These are phyloP conservation scores for Synanthedon vespiformis DNA, from an alignment of 2,888 invertebrate species.

Conservation along the genomic window DNA sequence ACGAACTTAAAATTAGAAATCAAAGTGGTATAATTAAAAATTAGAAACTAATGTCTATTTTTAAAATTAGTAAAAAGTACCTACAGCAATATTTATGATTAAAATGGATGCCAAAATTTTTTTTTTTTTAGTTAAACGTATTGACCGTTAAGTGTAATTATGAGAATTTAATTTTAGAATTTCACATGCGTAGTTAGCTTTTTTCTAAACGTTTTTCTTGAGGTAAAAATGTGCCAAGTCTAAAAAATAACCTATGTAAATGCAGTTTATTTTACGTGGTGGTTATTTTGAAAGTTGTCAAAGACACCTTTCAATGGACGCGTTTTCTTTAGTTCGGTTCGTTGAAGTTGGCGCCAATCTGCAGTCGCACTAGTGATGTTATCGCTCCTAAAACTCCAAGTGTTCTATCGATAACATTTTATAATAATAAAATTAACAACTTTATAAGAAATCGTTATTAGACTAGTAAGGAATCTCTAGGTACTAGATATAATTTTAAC, in stretches of 20 bases:
- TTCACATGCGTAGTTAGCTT: constrained; percentile 8
- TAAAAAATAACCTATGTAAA: constrained; percentile 25
- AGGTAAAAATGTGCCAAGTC: constrained; percentile 27
- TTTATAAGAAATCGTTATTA: too few relatives aligned
- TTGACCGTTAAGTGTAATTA: background rate
- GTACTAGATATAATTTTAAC: too few relatives aligned
- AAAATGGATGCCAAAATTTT: background rate
- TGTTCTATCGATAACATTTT: too few relatives aligned
- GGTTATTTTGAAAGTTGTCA: constrained; percentile 21
- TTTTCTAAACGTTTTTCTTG: constrained; percentile 2
- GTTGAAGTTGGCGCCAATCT: constrained; percentile 47
- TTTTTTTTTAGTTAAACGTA: background rate
- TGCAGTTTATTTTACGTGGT: constrained; percentile 17
- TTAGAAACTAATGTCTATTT: background rate
- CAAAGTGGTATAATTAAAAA: too few relatives aligned
- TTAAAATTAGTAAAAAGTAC: background rate
- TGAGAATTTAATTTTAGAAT: background rate
- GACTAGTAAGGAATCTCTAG: too few relatives aligned
- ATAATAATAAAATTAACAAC: too few relatives aligned
- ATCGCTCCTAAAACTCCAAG: too few relatives aligned
- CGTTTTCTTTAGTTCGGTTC: constrained; percentile 36
- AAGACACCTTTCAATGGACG: constrained; percentile 35
- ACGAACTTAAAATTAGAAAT: too few relatives aligned
- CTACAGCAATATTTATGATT: background rate
- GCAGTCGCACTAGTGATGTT: background rate